These are phyloP conservation scores for Sternarchorhynchus goeldii DNA, from an alignment of 2,797 vertebrate species.

Conservation along the genomic window DNA sequence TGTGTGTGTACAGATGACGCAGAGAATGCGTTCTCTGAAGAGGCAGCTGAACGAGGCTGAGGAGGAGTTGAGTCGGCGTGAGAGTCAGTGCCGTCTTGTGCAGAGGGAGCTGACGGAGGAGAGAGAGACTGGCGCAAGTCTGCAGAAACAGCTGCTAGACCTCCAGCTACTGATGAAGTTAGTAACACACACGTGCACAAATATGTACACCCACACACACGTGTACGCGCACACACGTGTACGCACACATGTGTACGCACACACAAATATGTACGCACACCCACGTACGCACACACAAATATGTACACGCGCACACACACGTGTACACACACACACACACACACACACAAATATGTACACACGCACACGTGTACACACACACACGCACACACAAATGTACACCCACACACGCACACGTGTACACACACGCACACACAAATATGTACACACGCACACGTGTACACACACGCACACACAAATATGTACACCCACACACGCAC, in stretches of 20 bases:
- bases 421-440: no score
- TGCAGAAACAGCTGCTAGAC: conserved; percentile 76
- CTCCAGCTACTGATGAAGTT: conserved; percentile 75
- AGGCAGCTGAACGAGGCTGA: conserved; percentile 79
- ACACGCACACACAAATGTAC: neutral
- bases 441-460: neutral
- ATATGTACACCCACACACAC: no score
- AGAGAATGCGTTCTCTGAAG: conserved; percentile 78
- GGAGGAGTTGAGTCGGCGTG: conserved; percentile 74
- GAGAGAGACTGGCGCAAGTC: conserved; percentile 68
- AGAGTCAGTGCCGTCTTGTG: conserved; percentile 68
- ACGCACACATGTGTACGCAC: no score
- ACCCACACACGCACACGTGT: neutral
- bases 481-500: neutral
- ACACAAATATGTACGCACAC: neutral
- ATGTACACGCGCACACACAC: no score
- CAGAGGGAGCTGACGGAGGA: conserved; percentile 78
- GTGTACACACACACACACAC: neutral
- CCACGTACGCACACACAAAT: no score
- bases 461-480: neutral
- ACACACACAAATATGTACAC: neutral
- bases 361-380: neutral
- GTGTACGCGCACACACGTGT: neutral
- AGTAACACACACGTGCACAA: neutral
- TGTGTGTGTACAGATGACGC: conserved; percentile 68